These are phyloP conservation scores for Cecidostiba fungosa DNA, from an alignment of 2,888 invertebrate genomes.

Conservation along the genomic window DNA sequence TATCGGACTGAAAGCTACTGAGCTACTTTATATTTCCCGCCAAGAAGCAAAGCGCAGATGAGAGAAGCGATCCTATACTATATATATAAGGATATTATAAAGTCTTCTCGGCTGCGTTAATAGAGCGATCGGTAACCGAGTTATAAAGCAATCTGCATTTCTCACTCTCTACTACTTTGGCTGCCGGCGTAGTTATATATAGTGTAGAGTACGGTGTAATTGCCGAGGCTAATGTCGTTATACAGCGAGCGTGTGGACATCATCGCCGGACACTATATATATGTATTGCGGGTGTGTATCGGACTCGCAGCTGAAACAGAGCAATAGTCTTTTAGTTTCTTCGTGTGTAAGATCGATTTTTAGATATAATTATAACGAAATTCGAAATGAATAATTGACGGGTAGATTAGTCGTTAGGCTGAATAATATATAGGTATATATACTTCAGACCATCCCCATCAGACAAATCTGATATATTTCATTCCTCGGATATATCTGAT, in stretches of 20 bases:
- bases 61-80: too few species aligned
- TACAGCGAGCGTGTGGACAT: not conserved
- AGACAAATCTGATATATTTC: too few species aligned
- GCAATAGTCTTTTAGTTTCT: not conserved
- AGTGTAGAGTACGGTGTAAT: not conserved
- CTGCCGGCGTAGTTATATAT: conserved; percentile 39
- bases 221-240: conserved; percentile 41
- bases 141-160: conserved; percentile 80
- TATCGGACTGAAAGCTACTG: not conserved
- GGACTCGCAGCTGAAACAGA: too few species aligned
- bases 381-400: too few species aligned
- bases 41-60: not conserved
- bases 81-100: too few species aligned
- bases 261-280: not conserved
- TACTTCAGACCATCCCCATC: too few species aligned
- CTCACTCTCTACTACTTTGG: conserved; percentile 67
- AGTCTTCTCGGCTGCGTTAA: conserved; percentile 70
- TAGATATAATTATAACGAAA: too few species aligned
- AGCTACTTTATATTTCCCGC: not conserved
- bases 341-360: not conserved
- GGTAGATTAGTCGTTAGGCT: too few species aligned
- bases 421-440: too few species aligned
- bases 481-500: too few species aligned
- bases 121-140: conserved; percentile 79
- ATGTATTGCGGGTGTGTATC: too few species aligned